A percentile compares a stretch with the other conserved stretches of the same genome.
Evolutionary conservation across 2,888 invertebrate genomes (phyloP).

Genomic region (Argynnis bischoffii): DNA sequence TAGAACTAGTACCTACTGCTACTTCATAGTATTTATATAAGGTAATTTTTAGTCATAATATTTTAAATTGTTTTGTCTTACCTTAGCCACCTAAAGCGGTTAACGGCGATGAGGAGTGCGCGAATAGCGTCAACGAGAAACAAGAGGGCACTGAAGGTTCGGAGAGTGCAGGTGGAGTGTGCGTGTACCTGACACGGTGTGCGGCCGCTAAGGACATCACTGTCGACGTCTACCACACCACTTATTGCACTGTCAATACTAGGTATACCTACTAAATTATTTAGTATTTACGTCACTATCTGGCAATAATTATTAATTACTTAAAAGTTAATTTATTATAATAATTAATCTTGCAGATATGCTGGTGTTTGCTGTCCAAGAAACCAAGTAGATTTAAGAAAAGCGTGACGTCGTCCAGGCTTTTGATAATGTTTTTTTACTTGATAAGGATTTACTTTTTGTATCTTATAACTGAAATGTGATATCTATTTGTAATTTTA

Average conservation of each 20-base stretch:
- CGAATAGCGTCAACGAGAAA: not conserved
- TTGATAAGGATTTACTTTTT: not conserved
- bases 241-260: constrained; percentile 59
- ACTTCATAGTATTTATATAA: too few species aligned
- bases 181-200: constrained; percentile 69
- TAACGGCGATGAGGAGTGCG: constrained; percentile 10
- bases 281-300: not conserved
- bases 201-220: constrained; percentile 53
- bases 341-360: constrained; percentile 56
- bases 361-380: constrained; percentile 74
- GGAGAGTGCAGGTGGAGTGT: constrained; percentile 49
- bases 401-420: constrained; percentile 13
- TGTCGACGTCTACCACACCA: constrained; percentile 51
- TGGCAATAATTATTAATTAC: too few species aligned
- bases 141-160: not conserved
- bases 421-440: not conserved
- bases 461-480: constrained; percentile 6
- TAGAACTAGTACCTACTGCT: too few species aligned
- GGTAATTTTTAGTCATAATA: too few species aligned
- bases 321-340: not conserved
- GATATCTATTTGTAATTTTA: constrained; percentile 9
- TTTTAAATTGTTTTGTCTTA: not conserved
- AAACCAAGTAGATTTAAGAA: constrained; percentile 29
- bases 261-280: constrained; percentile 47
- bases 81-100: constrained; percentile 10